Base-by-base conservation (phyloP, 2,888 invertebrate genomes). In the Smittia sp. region DNA sequence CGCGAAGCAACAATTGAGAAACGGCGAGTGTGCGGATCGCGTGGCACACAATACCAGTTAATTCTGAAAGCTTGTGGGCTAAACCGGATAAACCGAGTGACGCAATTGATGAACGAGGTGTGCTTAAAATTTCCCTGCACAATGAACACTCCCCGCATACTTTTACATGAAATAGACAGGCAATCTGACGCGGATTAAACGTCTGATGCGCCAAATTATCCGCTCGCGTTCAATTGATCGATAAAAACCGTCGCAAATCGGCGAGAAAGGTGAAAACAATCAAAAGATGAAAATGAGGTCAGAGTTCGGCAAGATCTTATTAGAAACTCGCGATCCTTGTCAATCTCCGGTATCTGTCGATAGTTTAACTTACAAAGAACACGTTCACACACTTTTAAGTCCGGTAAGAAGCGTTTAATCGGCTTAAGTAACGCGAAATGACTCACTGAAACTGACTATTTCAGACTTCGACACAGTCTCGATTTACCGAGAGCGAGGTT, bases 221-320 rank as follows among this genome's bases (percentile, higher is more conserved):
- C 58, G 3, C 22, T 20, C 22, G 7, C 58, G 7, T 58, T 58
- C 58, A 58, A 46, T 58, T 58, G 58, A 58, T 58, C 58, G 58
- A 58, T 58, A 58, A 58, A 18, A 58, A 58, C 13, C 58, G 22
- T 58, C 22, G 22, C 18, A 22, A 58, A 58, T 58, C 58, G 58
- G 18, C 58, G 27, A 38, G 38, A 66, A 66, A 38, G 66, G 66
- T 32, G 38, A 38, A 66, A 38, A 38, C 32, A 66, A 66, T 27
- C 38, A 38, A 66, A 66, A 25, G 18, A 18, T n/a, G 27, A 32
- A 66, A 38, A 38, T 38, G 66, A 66, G 38, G 38, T 66, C 27
- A 32, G n/a, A 32, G 24, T n/a, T 65, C 63, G 63, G 13, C n/a
- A 20, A 58, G n/a, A 58, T 18, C n/a, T 22, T 22, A 2, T n/a